Evolutionary conservation across 2,797 vertebrate species (phyloP).

Genomic region (Prionace glauca): DNA sequence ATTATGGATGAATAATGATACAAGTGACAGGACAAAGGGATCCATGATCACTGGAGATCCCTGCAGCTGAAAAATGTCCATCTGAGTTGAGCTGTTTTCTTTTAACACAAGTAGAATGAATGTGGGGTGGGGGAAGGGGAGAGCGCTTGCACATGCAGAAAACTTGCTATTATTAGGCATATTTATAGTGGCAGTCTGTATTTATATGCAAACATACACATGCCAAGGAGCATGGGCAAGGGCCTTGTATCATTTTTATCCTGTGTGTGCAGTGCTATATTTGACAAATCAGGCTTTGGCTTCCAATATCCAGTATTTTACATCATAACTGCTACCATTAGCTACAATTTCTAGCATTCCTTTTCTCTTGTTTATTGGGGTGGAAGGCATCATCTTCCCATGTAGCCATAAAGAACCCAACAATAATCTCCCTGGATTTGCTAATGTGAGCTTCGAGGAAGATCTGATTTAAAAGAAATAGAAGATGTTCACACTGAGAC

Average conservation of each 20-base stretch:
- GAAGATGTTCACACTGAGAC: not conserved
- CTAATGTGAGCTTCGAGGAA: not conserved
- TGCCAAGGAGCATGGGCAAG: not conserved
- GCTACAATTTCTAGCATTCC: not conserved
- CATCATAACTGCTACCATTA: not conserved
- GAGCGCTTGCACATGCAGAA: not conserved
- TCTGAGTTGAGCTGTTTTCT: not conserved
- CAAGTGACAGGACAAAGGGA: conserved; percentile 13
- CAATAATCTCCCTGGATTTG: not conserved
- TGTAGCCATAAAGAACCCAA: not conserved
- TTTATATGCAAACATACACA: not conserved
- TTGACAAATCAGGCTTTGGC: not conserved
- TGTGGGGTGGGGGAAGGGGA: not conserved
- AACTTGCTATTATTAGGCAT: not conserved
- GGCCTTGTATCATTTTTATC: not conserved
- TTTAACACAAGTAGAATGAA: not conserved
- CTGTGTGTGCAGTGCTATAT: not conserved
- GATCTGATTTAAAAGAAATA: not conserved
- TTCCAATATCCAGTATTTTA: not conserved
- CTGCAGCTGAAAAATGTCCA: conserved; percentile 12
- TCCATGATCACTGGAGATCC: not conserved
- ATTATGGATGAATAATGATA: conserved; percentile 10
- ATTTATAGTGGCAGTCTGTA: not conserved
- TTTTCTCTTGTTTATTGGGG: not conserved
- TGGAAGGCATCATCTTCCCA: not conserved